These are phyloP conservation scores for Apeltes quadracus DNA, from an alignment of 2,113 vertebrate genomes.

Conservation along the genomic window DNA sequence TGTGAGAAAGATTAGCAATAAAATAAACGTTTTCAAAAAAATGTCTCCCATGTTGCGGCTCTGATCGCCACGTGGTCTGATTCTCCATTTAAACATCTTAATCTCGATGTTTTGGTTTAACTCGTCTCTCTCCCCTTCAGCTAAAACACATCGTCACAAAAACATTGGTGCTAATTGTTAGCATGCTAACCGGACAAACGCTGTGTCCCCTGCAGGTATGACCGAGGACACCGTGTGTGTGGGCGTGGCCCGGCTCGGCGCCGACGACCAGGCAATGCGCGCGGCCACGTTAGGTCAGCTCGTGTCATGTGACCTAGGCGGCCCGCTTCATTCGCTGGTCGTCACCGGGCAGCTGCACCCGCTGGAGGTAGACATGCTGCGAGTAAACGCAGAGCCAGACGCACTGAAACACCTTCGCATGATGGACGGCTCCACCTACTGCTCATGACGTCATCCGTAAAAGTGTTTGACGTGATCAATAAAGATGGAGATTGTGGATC, in stretches of 20 bases:
- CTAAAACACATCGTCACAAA: background rate
- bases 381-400: slow-evolving; percentile 81
- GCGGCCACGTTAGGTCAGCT: slow-evolving; percentile 86
- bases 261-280: slow-evolving; percentile 85
- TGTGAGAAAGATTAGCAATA: no score
- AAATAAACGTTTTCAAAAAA: no score
- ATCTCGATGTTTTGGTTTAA: no score
- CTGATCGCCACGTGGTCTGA: no score
- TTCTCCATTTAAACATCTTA: no score
- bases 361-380: slow-evolving; percentile 92
- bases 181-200: background rate
- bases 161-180: background rate
- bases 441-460: slow-evolving; percentile 59
- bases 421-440: slow-evolving; percentile 78
- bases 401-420: slow-evolving; percentile 64
- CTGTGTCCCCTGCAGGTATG: slow-evolving; percentile 59
- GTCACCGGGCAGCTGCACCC: slow-evolving; percentile 90
- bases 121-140: background rate
- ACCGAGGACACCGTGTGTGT: slow-evolving; percentile 79
- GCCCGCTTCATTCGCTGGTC: slow-evolving; percentile 90
- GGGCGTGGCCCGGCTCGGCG: slow-evolving; percentile 88
- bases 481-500: slow-evolving; percentile 25
- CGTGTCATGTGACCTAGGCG: slow-evolving; percentile 85
- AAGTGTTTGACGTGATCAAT: slow-evolving; percentile 21
- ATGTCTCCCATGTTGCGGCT: no score